Conservation (phyloP, 2,888 invertebrate genomes). For the Oscheius sp. region DNA sequence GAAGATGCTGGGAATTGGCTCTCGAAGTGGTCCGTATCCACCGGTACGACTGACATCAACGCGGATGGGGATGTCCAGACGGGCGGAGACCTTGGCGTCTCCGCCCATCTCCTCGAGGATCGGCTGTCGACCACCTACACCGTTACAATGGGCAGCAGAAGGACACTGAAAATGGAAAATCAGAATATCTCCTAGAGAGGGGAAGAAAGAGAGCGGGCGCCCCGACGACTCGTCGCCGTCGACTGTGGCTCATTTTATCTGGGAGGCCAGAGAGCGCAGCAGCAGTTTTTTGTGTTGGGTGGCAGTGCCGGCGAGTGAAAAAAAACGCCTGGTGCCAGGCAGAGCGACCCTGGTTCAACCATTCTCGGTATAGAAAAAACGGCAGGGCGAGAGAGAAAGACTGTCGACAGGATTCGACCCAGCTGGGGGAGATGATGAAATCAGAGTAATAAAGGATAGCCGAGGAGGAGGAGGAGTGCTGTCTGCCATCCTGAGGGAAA, state of each 20-base stretch:
- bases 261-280: slow-evolving; percentile 25
- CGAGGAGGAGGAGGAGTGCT: too few relatives aligned
- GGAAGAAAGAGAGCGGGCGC: neutral
- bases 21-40: neutral
- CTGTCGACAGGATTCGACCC: too few relatives aligned
- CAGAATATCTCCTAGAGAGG: neutral
- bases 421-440: neutral
- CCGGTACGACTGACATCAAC: neutral
- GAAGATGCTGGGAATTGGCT: slow-evolving; percentile 2
- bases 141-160: neutral
- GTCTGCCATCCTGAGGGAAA: too few relatives aligned
- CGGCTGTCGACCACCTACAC: neutral
- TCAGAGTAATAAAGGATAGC: too few relatives aligned
- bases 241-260: slow-evolving; percentile 27
- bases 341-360: slow-evolving; percentile 17
- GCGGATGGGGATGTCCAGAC: slow-evolving; percentile 1
- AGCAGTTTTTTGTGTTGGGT: slow-evolving; percentile 22
- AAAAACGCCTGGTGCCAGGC: slow-evolving; percentile 28
- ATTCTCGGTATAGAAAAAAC: neutral
- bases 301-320: slow-evolving; percentile 27
- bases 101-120: slow-evolving; percentile 20
- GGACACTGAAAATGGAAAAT: slow-evolving; percentile 21
- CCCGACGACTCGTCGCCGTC: neutral
- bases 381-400: too few relatives aligned
- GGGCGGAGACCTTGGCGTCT: neutral